Percentiles rank a stretch among this genome's conserved stretches.
These are phyloP conservation scores for Apoda limacodes DNA, from an alignment of 2,888 invertebrate species.

Conservation along the genomic window DNA sequence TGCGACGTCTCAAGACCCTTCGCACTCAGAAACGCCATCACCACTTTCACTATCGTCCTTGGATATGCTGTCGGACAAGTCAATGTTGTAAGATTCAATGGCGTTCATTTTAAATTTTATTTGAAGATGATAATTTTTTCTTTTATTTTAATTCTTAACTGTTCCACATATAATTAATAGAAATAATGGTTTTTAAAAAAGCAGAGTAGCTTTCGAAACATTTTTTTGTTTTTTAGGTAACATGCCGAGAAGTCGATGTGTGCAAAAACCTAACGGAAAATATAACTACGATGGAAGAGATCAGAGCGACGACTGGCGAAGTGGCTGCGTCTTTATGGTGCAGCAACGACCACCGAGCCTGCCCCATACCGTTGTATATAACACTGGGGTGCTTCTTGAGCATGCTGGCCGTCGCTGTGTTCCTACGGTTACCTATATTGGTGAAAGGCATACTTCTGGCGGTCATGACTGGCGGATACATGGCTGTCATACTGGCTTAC, in stretches of 20 bases:
- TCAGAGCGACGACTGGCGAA: conserved; percentile 43
- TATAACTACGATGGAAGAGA: conserved; percentile 61
- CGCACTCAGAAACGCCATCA: conserved; percentile 84
- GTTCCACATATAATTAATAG: too few species aligned
- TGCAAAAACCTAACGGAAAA: conserved; percentile 55
- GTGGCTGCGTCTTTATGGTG: conserved; percentile 48
- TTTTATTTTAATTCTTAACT: too few species aligned
- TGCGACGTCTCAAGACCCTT: conserved; percentile 91
- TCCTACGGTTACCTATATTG: conserved; percentile 83
- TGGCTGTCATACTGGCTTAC: conserved; percentile 83
- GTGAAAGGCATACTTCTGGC: conserved; percentile 83
- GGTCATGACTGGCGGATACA: conserved; percentile 83
- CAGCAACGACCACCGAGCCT: conserved; percentile 77
- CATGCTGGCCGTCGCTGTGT: conserved; percentile 86
- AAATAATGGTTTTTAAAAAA: too few species aligned
- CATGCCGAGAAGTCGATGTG: conserved; percentile 51
- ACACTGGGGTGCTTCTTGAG: conserved; percentile 87
- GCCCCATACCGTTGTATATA: conserved; percentile 89
- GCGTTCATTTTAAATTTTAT: too few species aligned
- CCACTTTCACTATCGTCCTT: conserved; percentile 87
- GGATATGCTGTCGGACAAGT: conserved; percentile 92
- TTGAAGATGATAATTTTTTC: too few species aligned
- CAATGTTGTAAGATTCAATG: conserved; percentile 94
- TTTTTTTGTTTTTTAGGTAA: conserved; percentile 44
- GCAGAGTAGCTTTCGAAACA: too few species aligned